Evolutionary conservation across 1,140 invertebrate genomes (phyloP), one percentile per base, ranked within the genome.

Genomic region (Zaprionus vittiger): DNA sequence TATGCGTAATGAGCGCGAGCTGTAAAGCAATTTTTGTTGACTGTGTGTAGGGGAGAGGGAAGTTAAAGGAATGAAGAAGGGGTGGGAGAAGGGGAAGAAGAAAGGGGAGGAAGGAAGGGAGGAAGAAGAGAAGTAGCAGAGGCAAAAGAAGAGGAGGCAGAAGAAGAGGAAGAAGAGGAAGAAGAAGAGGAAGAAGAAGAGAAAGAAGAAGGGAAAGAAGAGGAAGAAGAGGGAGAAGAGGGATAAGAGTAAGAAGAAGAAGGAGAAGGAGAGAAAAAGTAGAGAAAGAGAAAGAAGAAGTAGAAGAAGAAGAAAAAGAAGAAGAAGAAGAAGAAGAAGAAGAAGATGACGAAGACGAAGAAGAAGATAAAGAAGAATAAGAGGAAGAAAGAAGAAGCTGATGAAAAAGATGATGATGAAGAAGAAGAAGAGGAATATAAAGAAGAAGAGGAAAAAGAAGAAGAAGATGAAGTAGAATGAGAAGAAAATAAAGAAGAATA

Each of bases 1-100:
- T 74, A 90, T 89, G 85, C 85, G 65, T 80, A 81, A 84, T 73
- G 81, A 70, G 74, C 20, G 59, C 22, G 24, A 62, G 34, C 69
- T 69, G 38, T 44, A 47, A 73, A 73, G 56, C 57, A 55, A 66
- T 73, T 73, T 37, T 3, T 34, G 44, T 38, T 57, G n/a, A 44
- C 54, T 31, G 26, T 67, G 54, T 49, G 56, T 56, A 31, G n/a
- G 28, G 38, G 70, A 70, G 70, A 70, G 49, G 52, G 28, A 56
- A 26, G 56, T 57, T 62, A 38, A 22, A 5, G 60, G 44, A 57
- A 14, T 54, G 63, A 31, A 9, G 22, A 5, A 22, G 15, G 24
- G 0, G 6, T 5, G 15, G 9, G n/a, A 14, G 20, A 52, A 24
- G n/a, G 20, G 4, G 20, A 2, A 22, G 20, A 22, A 49, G 15